Conservation (phyloP, 2,888 invertebrate species). For the Seira sanloemensis region DNA sequence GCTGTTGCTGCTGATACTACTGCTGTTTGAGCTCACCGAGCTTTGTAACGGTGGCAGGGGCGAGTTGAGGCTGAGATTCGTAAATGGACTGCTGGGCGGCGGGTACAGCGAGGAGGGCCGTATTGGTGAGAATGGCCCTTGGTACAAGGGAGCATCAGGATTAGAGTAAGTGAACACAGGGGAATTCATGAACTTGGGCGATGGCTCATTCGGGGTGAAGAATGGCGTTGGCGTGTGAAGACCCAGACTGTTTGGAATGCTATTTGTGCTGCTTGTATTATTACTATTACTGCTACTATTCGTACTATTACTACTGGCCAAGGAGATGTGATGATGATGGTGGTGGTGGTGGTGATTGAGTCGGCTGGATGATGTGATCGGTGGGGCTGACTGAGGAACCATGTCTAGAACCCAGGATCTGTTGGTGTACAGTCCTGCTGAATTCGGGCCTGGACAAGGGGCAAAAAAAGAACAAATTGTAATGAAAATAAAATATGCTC, state of each 20-base stretch:
- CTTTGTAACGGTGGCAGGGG: constrained; percentile 54
- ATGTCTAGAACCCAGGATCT: constrained; percentile 48
- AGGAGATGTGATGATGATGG: constrained; percentile 25
- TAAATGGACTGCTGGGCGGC: constrained; percentile 70
- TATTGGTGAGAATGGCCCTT: constrained; percentile 73
- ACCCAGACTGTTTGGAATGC: constrained; percentile 50
- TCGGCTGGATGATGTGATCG: constrained; percentile 46
- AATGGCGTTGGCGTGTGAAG: constrained; percentile 72
- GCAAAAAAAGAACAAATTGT: too few relatives aligned
- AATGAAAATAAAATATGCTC: constrained; percentile 33
- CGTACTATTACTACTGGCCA: constrained; percentile 49
- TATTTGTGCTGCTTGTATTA: constrained; percentile 45
- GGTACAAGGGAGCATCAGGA: constrained; percentile 71
- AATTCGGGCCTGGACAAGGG: constrained; percentile 54
- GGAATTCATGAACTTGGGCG: constrained; percentile 73
- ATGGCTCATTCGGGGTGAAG: constrained; percentile 73
- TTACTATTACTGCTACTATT: constrained; percentile 36
- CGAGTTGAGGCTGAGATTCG: constrained; percentile 68
- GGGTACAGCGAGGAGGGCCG: constrained; percentile 69
- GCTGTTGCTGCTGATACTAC: constrained; percentile 48
- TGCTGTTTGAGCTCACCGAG: constrained; percentile 45
- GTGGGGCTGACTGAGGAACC: constrained; percentile 51
- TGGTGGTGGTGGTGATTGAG: constrained; percentile 40
- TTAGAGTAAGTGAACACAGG: constrained; percentile 73
- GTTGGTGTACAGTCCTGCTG: constrained; percentile 48